Percentiles rank a stretch among this genome's conserved stretches.
Evolutionary conservation across 2,113 vertebrate species (phyloP).

Genomic region (Kryptolebias marmoratus): DNA sequence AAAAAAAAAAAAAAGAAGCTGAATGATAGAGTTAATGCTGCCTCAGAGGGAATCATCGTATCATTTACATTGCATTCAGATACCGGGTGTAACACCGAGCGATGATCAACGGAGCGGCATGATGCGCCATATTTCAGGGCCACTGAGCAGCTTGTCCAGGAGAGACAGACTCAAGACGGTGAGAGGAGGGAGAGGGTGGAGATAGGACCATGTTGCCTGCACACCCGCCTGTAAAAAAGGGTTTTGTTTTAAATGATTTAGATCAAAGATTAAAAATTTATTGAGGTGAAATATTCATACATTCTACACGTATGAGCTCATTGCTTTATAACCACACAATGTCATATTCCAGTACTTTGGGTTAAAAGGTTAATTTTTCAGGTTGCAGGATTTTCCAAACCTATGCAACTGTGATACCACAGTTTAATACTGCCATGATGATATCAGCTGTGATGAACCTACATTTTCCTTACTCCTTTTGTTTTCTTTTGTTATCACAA

Average conservation of each 20-base stretch:
- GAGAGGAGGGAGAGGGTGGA: slow-evolving; percentile 7
- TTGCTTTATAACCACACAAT: slow-evolving; percentile 33
- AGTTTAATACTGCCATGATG: no score
- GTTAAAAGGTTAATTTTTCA: slow-evolving; percentile 12
- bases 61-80: slow-evolving; percentile 81
- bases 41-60: slow-evolving; percentile 76
- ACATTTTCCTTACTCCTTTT: no score
- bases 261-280: slow-evolving; percentile 68
- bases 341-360: slow-evolving; percentile 22
- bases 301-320: slow-evolving; percentile 62
- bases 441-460: no score
- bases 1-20: slow-evolving; percentile 17
- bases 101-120: slow-evolving; percentile 75
- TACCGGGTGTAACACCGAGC: slow-evolving; percentile 62
- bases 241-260: slow-evolving; percentile 71
- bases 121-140: slow-evolving; percentile 77
- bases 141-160: slow-evolving; percentile 78
- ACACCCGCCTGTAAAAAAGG: slow-evolving; percentile 56
- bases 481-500: no score
- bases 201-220: slow-evolving; percentile 45
- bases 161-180: slow-evolving; percentile 11
- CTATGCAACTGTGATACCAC: no score
- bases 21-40: slow-evolving; percentile 68
- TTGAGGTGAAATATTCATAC: slow-evolving; percentile 75
- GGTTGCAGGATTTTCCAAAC: no score